Evolutionary conservation across 2,113 vertebrate species (phyloP).

Genomic region (Cichladusa arquata): DNA sequence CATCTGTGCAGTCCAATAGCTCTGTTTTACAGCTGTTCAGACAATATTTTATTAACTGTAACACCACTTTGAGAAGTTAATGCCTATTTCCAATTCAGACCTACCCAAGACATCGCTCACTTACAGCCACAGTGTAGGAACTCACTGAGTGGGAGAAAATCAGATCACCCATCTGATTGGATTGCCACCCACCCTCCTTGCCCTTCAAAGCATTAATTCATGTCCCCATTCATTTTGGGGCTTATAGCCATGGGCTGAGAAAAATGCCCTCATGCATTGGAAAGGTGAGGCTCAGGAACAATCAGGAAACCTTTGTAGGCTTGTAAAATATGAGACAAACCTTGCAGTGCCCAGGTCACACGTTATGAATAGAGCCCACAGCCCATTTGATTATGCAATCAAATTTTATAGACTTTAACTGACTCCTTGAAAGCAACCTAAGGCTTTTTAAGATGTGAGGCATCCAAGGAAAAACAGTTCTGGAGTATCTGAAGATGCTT

Average conservation of each 20-base stretch:
- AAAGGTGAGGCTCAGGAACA: not conserved
- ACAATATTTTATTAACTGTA: not conserved
- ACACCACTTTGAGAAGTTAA: not conserved
- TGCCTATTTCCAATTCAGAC: not conserved
- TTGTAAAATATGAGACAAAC: constrained; percentile 20
- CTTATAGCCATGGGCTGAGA: not conserved
- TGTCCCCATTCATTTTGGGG: not conserved
- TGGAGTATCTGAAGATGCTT: constrained; percentile 56
- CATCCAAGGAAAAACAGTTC: constrained; percentile 72
- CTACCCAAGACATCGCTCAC: not conserved
- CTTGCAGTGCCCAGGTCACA: not conserved
- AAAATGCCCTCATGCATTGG: not conserved
- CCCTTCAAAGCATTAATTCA: not conserved
- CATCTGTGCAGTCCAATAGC: not conserved
- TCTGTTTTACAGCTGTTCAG: not conserved
- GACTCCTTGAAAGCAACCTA: constrained; percentile 59
- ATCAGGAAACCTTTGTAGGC: not conserved
- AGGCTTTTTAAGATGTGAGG: constrained; percentile 55
- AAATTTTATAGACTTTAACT: constrained; percentile 64
- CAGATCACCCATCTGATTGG: not conserved
- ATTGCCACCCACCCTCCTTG: not conserved
- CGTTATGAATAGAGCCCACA: constrained; percentile 49
- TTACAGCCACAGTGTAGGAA: not conserved
- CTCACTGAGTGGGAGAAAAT: not conserved
- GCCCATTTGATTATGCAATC: constrained; percentile 56